A percentile compares a stretch with the other conserved stretches of the same genome.
These are phyloP conservation scores for Brachypalpus laphriformis DNA, from an alignment of 2,888 invertebrate genomes.

Conservation along the genomic window DNA sequence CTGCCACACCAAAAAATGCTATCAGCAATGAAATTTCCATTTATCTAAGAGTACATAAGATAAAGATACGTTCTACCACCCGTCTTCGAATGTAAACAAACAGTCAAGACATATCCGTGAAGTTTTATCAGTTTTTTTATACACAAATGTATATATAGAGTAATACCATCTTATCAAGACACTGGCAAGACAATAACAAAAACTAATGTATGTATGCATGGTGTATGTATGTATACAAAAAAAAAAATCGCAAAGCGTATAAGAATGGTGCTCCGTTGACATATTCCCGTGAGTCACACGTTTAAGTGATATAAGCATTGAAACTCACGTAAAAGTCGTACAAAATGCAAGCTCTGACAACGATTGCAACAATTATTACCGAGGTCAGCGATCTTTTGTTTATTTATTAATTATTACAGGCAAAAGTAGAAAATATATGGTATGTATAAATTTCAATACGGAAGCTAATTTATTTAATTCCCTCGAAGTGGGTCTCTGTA, in stretches of 20 bases:
- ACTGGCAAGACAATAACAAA: background rate
- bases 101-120: background rate
- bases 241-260: background rate
- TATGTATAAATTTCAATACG: background rate
- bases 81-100: slow-evolving; percentile 6
- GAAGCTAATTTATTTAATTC: slow-evolving; percentile 33
- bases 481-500: background rate
- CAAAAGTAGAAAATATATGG: background rate
- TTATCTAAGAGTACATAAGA: slow-evolving; percentile 18
- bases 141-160: background rate
- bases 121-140: slow-evolving; percentile 1
- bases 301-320: background rate
- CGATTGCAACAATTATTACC: slow-evolving; percentile 14
- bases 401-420: background rate
- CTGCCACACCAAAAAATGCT: background rate
- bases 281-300: slow-evolving; percentile 12
- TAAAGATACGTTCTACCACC: background rate
- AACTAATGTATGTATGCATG: background rate
- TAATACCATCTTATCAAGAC: background rate
- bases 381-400: background rate
- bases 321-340: slow-evolving; percentile 14
- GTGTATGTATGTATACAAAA: background rate
- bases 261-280: slow-evolving; percentile 2
- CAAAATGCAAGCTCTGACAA: slow-evolving; percentile 9
- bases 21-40: background rate